Conservation (phyloP, 2,113 vertebrate species). For the Seriola rivoliana region DNA sequence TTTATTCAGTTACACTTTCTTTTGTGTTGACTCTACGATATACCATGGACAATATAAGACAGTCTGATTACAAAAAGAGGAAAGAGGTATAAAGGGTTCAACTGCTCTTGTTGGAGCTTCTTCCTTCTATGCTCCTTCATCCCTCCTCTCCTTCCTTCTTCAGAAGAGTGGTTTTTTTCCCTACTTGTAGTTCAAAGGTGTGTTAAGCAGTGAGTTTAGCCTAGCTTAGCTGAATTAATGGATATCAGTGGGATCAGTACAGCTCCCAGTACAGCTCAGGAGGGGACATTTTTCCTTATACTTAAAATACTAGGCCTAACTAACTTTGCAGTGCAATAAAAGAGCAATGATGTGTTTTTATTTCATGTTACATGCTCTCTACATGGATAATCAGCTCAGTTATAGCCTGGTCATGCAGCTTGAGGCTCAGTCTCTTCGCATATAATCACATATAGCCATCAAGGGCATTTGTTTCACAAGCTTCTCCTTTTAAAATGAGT, state of each 20-base stretch:
- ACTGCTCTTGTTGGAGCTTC: not conserved
- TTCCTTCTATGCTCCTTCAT: not conserved
- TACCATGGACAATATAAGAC: not conserved
- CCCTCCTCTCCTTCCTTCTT: not conserved
- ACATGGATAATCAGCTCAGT: no score
- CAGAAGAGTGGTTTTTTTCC: not conserved
- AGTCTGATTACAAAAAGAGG: not conserved
- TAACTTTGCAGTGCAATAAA: no score
- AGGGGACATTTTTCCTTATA: no score
- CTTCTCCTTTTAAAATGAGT: no score
- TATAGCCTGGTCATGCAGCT: no score
- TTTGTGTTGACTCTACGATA: accelerated
- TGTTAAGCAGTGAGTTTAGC: constrained; percentile 9
- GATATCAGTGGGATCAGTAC: not conserved
- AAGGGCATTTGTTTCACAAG: no score
- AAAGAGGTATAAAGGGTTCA: not conserved
- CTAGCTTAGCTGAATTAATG: not conserved
- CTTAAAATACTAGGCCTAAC: no score
- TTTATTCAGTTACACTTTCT: constrained; percentile 7
- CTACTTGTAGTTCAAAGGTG: not conserved
- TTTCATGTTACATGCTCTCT: no score
- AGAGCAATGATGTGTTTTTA: no score
- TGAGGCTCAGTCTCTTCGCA: no score
- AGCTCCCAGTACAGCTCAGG: not conserved
- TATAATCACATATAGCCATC: no score